Evolutionary conservation across 1,140 invertebrate genomes (phyloP), one percentile per base, ranked within the genome.

Genomic region (Drosophila neocordata): DNA sequence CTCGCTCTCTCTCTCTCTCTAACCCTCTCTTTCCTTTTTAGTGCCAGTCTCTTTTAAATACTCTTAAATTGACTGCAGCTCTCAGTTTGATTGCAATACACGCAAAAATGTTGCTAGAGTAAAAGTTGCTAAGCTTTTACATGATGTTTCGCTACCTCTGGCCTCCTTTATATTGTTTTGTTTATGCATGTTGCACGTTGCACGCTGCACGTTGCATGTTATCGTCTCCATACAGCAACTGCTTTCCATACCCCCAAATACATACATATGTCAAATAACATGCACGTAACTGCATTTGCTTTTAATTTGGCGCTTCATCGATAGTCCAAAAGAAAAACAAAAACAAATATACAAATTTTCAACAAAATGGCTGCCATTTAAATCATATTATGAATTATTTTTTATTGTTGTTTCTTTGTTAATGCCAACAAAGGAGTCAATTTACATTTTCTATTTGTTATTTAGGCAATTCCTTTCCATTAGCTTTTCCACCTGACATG

Each of bases 291-390:
- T 82, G 75, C 74, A 78, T 63, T 88, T 75, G 78, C 71, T 88
- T 82, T 87, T 75, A 88, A 87, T 87, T 87, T 88, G 55, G 78
- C 53, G 68, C 53, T 79, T 88, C 83, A 87, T 87, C 82, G 82
- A 85, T 85, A 85, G 81, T 85, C 78, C 82, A 87, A 53, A 35
- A 59, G 56, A 27, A 8, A 62, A 6, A 6, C 78, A 82, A 87
- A 53, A 35, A 59, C 48, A 27, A 8, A 62, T 4, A 6, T 31
- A 1, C 27, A 58, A 35, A 18, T 44, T 18, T 48, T 48, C 18
- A 5, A 57, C 13, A 57, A 57, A 34, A 56, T 56, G 53, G 53
- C 53, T 56, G 61, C 31, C 52, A 59, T 41, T 38, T 35, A 59
- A 35, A 59, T 41, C n/a, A 22, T 37, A 15, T 41, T 38, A n/a